Evolutionary conservation across 2,888 invertebrate species (phyloP).

Genomic region (Nomada flava): DNA sequence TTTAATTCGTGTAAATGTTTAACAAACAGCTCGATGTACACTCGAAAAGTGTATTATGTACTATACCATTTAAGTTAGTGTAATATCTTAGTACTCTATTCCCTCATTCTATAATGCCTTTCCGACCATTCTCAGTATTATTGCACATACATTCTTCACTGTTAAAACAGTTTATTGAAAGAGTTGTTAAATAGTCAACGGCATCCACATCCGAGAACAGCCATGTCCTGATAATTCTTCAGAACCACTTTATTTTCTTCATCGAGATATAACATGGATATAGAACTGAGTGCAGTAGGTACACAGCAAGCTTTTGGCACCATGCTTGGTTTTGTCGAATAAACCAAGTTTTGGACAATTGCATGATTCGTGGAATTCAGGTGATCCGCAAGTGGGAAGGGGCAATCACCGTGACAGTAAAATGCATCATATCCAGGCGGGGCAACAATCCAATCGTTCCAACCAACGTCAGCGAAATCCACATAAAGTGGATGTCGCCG

Average conservation of each 20-base stretch:
- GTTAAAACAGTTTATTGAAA: constrained; percentile 33
- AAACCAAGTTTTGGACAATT: constrained; percentile 98
- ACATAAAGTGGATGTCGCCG: constrained; percentile 95
- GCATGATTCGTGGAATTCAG: constrained; percentile 99
- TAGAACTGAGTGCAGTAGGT: constrained; percentile 96
- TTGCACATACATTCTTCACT: constrained; percentile 11
- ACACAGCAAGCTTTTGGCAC: constrained; percentile 99
- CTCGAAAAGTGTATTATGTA: constrained; percentile 22
- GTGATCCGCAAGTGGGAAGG: constrained; percentile 96
- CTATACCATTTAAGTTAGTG: constrained; percentile 1
- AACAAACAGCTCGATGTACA: constrained; percentile 6
- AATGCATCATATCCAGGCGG: constrained; percentile 98
- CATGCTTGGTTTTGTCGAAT: constrained; percentile 94
- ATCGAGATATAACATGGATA: constrained; percentile 98
- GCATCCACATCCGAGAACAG: constrained; percentile 98
- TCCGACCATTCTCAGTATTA: constrained; percentile 31
- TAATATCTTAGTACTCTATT: constrained; percentile 4
- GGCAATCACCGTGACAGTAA: constrained; percentile 98
- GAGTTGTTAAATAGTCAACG: constrained; percentile 87
- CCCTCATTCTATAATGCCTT: constrained; percentile 24
- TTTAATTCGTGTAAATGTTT: constrained; percentile 19
- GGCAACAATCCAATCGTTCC: constrained; percentile 99
- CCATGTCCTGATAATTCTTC: constrained; percentile 99
- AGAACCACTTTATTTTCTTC: constrained; percentile 97
- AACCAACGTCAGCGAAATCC: constrained; percentile 98